These are phyloP conservation scores for Orthosia gracilis DNA, from an alignment of 2,888 invertebrate genomes.

Conservation along the genomic window DNA sequence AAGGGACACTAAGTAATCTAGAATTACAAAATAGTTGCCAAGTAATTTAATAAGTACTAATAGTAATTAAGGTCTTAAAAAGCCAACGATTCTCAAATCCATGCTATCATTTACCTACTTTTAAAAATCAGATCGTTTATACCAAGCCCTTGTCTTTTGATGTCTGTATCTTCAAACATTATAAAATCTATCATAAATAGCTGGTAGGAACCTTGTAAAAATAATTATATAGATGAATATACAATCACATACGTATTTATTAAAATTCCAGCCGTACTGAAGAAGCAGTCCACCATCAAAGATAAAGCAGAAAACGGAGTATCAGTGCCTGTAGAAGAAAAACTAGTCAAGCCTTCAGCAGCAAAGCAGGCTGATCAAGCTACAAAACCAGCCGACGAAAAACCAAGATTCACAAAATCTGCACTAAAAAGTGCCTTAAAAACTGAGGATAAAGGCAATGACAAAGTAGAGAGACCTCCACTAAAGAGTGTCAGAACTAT, in stretches of 20 bases:
- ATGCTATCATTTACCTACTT: not conserved
- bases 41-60: not conserved
- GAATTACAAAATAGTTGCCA: not conserved
- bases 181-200: not conserved
- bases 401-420: slow-evolving; percentile 83
- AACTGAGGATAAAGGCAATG: slow-evolving; percentile 75
- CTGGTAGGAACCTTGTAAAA: not conserved
- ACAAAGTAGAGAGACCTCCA: slow-evolving; percentile 81
- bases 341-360: slow-evolving; percentile 85
- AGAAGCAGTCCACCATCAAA: slow-evolving; percentile 87
- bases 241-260: slow-evolving; percentile 8
- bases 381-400: slow-evolving; percentile 80
- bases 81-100: not conserved
- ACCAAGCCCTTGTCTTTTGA: not conserved
- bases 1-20: not conserved
- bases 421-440: slow-evolving; percentile 70
- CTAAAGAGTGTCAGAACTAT: slow-evolving; percentile 85
- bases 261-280: slow-evolving; percentile 83
- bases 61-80: too few species aligned
- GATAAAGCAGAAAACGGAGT: slow-evolving; percentile 86
- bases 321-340: slow-evolving; percentile 82
- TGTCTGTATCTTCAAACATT: not conserved
- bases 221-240: not conserved
- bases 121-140: not conserved
- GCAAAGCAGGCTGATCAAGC: slow-evolving; percentile 83